Evolutionary conservation across 2,888 invertebrate species (phyloP).

Genomic region (Tribolium freemani): DNA sequence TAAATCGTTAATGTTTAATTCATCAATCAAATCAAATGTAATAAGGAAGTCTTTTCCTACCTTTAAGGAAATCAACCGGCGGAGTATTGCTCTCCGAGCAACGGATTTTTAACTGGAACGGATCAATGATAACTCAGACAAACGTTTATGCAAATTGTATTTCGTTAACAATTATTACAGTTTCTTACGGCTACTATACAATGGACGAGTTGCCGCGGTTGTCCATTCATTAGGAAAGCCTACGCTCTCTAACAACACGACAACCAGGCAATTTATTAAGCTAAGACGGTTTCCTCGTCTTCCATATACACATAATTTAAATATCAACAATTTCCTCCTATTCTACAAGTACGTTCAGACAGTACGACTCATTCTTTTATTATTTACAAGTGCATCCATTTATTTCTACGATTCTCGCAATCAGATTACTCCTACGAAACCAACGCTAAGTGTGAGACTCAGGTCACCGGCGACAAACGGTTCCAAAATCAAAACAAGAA

Average conservation of each 20-base stretch:
- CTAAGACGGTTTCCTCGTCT: conserved; percentile 25
- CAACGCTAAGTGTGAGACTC: neutral
- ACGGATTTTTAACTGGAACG: conserved; percentile 22
- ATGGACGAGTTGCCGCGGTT: conserved; percentile 28
- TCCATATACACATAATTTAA: conserved; percentile 32
- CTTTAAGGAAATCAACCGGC: conserved; percentile 13
- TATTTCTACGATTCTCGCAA: neutral
- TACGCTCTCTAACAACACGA: conserved; percentile 28
- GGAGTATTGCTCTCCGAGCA: conserved; percentile 23
- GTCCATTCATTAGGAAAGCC: conserved; percentile 29
- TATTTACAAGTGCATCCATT: conserved; percentile 17
- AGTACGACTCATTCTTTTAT: conserved; percentile 22
- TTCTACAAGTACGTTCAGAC: conserved; percentile 29
- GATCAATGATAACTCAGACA: conserved; percentile 35
- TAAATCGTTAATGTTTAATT: conserved; percentile 36
- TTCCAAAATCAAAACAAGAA: neutral
- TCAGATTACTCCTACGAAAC: neutral
- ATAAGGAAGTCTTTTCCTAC: conserved; percentile 32
- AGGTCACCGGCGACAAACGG: neutral
- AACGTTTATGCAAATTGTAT: conserved; percentile 59
- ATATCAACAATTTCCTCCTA: conserved; percentile 33
- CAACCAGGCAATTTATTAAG: conserved; percentile 29
- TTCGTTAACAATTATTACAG: conserved; percentile 57
- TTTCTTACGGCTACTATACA: conserved; percentile 44
- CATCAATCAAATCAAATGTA: conserved; percentile 32